These are phyloP conservation scores for Chrysogorgia sp. DNA, from an alignment of 92 coral and sea anemone genomes.

Conservation along the genomic window DNA sequence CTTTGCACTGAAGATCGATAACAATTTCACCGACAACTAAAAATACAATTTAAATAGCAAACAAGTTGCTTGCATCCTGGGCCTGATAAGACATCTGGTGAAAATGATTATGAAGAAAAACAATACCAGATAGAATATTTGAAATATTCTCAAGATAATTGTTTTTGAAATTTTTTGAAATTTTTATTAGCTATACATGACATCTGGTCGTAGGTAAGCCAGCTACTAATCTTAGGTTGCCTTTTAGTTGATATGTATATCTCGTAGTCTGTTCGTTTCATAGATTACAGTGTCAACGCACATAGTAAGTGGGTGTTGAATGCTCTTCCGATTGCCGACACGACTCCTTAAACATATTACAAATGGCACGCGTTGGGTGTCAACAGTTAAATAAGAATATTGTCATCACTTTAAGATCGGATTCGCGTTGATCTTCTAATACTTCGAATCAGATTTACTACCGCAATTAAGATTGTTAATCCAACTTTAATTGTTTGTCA, in stretches of 20 bases:
- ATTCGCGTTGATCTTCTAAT: conserved; percentile 32
- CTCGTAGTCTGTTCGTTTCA: neutral
- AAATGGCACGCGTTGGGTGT: conserved; percentile 42
- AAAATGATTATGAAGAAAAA: too few relatives aligned
- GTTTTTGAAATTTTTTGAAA: too few relatives aligned
- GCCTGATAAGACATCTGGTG: too few relatives aligned
- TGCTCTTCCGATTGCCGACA: conserved; percentile 23
- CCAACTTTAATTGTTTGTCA: conserved; percentile 15
- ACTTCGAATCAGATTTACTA: conserved; percentile 2
- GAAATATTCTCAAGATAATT: too few relatives aligned
- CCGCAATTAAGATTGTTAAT: conserved; percentile 22
- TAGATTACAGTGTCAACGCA: too few relatives aligned
- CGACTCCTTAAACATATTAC: conserved; percentile 27
- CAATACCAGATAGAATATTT: too few relatives aligned
- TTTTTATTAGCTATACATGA: neutral
- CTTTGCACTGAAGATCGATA: neutral
- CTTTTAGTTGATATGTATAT: too few relatives aligned
- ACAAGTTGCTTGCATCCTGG: neutral
- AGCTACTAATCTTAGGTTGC: too few relatives aligned
- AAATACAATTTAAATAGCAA: neutral
- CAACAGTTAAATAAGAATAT: conserved; percentile 15
- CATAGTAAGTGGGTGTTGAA: conserved; percentile 36
- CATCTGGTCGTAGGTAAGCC: too few relatives aligned
- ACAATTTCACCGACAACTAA: neutral
- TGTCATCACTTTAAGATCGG: conserved; percentile 22